Conservation (phyloP, 2,113 vertebrate genomes). For the Clinocottus analis region DNA sequence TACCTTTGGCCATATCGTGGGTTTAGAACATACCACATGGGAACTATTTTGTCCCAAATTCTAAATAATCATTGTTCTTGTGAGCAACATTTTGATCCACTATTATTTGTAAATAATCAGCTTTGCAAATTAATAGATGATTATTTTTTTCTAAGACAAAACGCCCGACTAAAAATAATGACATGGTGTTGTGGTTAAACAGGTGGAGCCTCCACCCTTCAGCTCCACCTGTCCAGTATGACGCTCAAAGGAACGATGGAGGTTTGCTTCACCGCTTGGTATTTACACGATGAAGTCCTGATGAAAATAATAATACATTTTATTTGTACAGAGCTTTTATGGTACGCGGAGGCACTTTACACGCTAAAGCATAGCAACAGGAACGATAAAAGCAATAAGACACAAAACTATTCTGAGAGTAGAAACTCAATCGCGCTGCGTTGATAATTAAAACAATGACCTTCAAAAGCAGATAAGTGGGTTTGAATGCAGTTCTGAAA, state of each 20-base stretch:
- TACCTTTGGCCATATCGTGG: slow-evolving; percentile 7
- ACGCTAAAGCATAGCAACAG: neutral
- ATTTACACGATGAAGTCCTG: neutral
- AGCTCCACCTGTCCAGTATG: too few relatives aligned
- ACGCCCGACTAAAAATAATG: neutral
- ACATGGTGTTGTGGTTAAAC: neutral
- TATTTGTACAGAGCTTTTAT: neutral
- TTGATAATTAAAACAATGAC: neutral
- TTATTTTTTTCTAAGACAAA: too few relatives aligned
- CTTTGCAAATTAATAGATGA: too few relatives aligned
- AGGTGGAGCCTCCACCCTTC: neutral
- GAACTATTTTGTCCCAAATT: neutral
- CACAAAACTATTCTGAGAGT: neutral
- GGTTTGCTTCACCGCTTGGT: neutral
- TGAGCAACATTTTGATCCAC: neutral
- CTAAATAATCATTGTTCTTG: neutral
- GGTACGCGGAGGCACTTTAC: neutral
- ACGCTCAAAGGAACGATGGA: too few relatives aligned
- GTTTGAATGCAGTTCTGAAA: neutral
- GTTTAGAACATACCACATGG: neutral
- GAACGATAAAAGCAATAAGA: neutral
- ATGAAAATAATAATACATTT: neutral
- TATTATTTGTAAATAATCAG: neutral
- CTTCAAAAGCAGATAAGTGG: neutral
- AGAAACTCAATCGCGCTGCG: neutral